Evolutionary conservation across 2,113 vertebrate species (phyloP), one percentile per base, ranked within the genome.

Genomic region (Empidonax traillii): DNA sequence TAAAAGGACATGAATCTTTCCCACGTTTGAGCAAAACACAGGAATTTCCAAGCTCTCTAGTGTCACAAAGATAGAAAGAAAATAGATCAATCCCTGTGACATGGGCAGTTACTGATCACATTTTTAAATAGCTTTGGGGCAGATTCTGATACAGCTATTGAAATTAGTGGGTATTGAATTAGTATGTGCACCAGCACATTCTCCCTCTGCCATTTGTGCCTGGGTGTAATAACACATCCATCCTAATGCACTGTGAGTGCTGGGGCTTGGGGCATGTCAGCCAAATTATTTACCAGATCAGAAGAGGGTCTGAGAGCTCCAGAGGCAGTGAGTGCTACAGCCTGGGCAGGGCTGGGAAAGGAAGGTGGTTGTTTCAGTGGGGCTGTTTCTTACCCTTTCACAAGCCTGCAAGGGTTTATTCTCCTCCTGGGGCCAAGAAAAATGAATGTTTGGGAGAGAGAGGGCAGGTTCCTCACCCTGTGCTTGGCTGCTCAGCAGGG

Each of bases 321-420:
- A 68, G 31, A 61, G 27, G 37, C 53, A 67, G 35, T 0, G 0
- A 68, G 43, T 11, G 2, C n/a, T 33, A 16, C 27, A 69, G 68
- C 51, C 52, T 14, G 30, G 33, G 63, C 24, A 83, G 53, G 47
- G 35, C 46, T 41, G 65, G 65, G 27, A 44, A 33, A 47, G 65
- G 49, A 67, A 25, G 24, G 21, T 3, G 3, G 10, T 28, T 3
- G 1, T 44, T 61, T n/a, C 8, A 1, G 3, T 3, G 13, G 19
- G 51, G 46, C 55, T 37, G 8, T 53, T 87, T 55, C 30, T 75
- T 51, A 63, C 18, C 12, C 30, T 20, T 53, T 55, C 47, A 10
- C 1, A 4, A 86, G 21, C 17, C 51, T 73, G 51, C 11, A 52
- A 37, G 35, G 30, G 6, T 78, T 68, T 61, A 12, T 61, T 44